These are phyloP conservation scores for Euplagia quadripunctaria DNA, from an alignment of 2,888 invertebrate genomes.

Conservation along the genomic window DNA sequence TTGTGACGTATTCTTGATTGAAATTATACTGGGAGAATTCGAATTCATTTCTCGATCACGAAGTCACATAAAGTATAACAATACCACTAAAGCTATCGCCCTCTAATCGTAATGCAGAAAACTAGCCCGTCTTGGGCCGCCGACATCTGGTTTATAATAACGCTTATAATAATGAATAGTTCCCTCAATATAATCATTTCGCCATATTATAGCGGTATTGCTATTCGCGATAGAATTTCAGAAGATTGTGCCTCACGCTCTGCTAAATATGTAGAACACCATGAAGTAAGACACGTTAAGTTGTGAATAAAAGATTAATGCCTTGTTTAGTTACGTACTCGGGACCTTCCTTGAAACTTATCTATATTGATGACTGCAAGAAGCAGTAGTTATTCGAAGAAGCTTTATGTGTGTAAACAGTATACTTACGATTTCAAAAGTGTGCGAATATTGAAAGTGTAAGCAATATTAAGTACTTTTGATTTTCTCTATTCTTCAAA, in stretches of 20 bases:
- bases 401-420: background rate
- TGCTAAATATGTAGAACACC: background rate
- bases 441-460: background rate
- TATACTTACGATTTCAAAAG: background rate
- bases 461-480: background rate
- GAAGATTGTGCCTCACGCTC: background rate
- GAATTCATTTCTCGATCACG: background rate
- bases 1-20: too few species aligned
- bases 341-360: background rate
- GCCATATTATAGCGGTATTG: too few species aligned
- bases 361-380: conserved; percentile 19
- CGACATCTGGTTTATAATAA: background rate
- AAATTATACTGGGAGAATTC: too few species aligned
- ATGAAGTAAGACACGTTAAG: background rate
- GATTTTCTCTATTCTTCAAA: background rate
- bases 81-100: background rate
- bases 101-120: background rate
- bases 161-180: too few species aligned
- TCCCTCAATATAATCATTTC: too few species aligned
- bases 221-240: background rate
- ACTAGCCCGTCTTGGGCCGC: background rate
- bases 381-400: conserved; percentile 9
- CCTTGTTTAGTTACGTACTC: conserved; percentile 7
- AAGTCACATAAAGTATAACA: background rate
- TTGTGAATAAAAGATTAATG: conserved; percentile 6